phyloP scores from a whole-genome alignment of 2,113 vertebrate genomes.

The Hyla sarda region DNA sequence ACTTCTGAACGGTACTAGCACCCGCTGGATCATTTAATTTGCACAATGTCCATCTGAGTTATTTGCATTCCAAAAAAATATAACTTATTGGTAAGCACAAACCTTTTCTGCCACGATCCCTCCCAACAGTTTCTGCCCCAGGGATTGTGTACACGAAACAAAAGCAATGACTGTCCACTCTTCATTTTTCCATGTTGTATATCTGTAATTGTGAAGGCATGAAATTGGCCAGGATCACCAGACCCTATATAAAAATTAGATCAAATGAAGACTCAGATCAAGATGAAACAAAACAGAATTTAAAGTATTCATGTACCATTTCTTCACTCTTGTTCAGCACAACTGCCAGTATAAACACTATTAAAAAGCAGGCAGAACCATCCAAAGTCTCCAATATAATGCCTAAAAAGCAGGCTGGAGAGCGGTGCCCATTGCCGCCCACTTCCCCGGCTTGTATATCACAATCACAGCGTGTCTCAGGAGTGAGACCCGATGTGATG shows the following conservation, averaged over 20 bases:
- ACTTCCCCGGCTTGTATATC: no score
- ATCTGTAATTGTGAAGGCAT: constrained; percentile 87
- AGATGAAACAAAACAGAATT: neutral
- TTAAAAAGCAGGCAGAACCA: no score
- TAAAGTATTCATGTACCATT: neutral
- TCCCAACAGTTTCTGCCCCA: constrained; percentile 92
- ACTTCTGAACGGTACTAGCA: no score
- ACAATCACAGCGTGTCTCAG: no score
- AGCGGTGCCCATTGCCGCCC: no score
- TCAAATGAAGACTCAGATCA: neutral
- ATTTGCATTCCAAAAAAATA: no score
- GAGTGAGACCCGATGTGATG: no score
- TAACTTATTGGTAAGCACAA: constrained; percentile 47
- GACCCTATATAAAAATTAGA: constrained; percentile 68
- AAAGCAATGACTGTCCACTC: constrained; percentile 70
- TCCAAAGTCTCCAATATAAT: no score
- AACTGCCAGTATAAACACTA: neutral
- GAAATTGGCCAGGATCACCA: constrained; percentile 82
- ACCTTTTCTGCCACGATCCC: constrained; percentile 87
- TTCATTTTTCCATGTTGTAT: constrained; percentile 72
- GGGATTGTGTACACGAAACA: constrained; percentile 88
- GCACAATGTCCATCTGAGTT: no score
- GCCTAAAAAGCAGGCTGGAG: no score
- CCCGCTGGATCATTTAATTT: no score
- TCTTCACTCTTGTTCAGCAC: neutral